Base-by-base conservation (phyloP, 2,797 vertebrate species). In the Cryptoprocta ferox region DNA sequence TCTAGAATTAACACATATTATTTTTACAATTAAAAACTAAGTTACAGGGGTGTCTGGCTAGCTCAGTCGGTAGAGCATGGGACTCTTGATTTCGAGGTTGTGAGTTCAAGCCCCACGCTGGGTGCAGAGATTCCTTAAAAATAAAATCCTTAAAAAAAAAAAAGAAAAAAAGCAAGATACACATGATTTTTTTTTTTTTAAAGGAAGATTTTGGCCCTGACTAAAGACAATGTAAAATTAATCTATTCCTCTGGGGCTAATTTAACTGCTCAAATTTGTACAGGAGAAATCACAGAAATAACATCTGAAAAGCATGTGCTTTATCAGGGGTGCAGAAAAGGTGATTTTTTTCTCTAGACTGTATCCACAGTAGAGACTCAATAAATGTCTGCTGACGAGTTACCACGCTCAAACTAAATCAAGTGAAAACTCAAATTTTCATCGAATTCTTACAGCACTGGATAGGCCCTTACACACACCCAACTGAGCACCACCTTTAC, bases 341-440 rank as follows among this genome's bases (percentile, higher is more conserved):
- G 42, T 65, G 26, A 56, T 24, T 42, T 50, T 91, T 48, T 63
- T 89, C 50, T 81, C 81, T 63, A 79, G 2, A 68, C 15, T 61
- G 3, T 75, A 26, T 70, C 35, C 50, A 94, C 2, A 35, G 32
- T 0, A 96, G 53, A 75, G 76, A 85, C 45, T 95, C 61, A n/a
- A 59, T 87, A 92, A 90, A 68, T 32, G 28, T 79, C 73, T 91
- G 59, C 68, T 92, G 63, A 89, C 56, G 65, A 83, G 35, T 87
- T 48, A 80, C 32, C 0, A 6, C 9, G 76, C 26, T 88, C 7
- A 16, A 83, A 91, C 95, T 35, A 91, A 83, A 45, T 78, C 45
- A 68, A 87, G 24, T n/a, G 68, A 48, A 95, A 95, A 96, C 39
- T 45, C 26, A 86, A 84, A 61, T 45, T 95, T 83, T 71, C 94